Evolutionary conservation across 2,888 invertebrate genomes (phyloP), one percentile per base, ranked within the genome.

Genomic region (Drosophila mimica): DNA sequence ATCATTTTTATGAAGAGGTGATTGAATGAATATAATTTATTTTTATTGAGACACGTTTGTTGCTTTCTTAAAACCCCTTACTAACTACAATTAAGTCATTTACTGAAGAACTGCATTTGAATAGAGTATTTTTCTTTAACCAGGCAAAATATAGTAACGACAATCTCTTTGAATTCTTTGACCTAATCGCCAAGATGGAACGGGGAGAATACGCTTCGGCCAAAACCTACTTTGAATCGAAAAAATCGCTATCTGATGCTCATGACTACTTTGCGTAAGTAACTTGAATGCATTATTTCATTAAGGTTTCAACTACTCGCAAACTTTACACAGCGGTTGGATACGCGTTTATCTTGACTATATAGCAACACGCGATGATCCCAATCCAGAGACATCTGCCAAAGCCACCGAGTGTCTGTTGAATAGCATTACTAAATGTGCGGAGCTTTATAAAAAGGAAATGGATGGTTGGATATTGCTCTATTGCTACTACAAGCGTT

Each of bases 381-480:
- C 82, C 2, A 57, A 83, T 48, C 65, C 78, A 1, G 56, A 60
- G 31, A 61, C 67, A 0, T 43, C 63, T 9, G 30, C 38, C 20
- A 77, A 81, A 54, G 89, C 87, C 6, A 75, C 64, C 4, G 90
- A 91, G 57, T 78, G 86, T 30, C 68, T 91, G 0, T 56, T 91
- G 36, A 71, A 70, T 7, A 66, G 62, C 28, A 71, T 91, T 17
- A 57, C 36, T 0, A 6, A 49, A 0, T 88, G 69, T 56, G 65
- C 78, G 3, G 70, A 76, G 4, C 33, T 7, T 11, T 17, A 82
- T 70, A 25, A 38, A 0, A 15, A 31, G 0, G 72, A 82, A 1
- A 57, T 73, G n/a, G 79, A 86, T 31, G 83, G 76, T 13, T 91
- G 91, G 91, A 81, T 91, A 51, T 36, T 91, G 11, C 70, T 91